phyloP scores from a whole-genome alignment of 2,888 invertebrate genomes.

The Brenthis daphne region DNA sequence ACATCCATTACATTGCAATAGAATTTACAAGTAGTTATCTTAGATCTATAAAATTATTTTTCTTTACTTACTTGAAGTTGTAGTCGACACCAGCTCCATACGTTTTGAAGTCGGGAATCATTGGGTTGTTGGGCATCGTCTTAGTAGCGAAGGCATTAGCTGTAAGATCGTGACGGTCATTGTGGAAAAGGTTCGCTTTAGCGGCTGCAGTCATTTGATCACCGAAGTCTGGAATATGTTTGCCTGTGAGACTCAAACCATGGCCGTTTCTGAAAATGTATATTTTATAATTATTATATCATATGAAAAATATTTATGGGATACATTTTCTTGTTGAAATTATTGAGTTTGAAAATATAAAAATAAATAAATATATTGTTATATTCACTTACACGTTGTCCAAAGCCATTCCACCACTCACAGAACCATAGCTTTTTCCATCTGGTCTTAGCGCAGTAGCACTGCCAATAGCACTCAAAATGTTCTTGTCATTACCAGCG shows the following conservation, averaged over 20 bases:
- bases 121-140: constrained; percentile 46
- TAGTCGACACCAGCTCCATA: constrained; percentile 51
- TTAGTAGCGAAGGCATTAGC: constrained; percentile 51
- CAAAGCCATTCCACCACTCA: constrained; percentile 47
- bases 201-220: constrained; percentile 53
- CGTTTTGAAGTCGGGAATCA: constrained; percentile 48
- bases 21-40: neutral
- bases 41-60: neutral
- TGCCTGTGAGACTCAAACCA: constrained; percentile 46
- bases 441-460: constrained; percentile 39
- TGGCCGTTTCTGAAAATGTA: constrained; percentile 47
- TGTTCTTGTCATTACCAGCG: constrained; percentile 41
- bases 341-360: neutral
- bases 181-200: constrained; percentile 49
- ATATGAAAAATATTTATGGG: neutral
- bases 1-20: too few relatives aligned
- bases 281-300: neutral
- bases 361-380: neutral
- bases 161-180: constrained; percentile 48
- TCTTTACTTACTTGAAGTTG: constrained; percentile 48
- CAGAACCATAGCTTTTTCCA: constrained; percentile 40
- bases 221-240: constrained; percentile 49
- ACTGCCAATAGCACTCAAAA: constrained; percentile 43
- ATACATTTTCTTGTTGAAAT: neutral
- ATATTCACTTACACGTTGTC: constrained; percentile 48